Conservation (phyloP, 2,113 vertebrate genomes). For the Ailuropoda melanoleuca region DNA sequence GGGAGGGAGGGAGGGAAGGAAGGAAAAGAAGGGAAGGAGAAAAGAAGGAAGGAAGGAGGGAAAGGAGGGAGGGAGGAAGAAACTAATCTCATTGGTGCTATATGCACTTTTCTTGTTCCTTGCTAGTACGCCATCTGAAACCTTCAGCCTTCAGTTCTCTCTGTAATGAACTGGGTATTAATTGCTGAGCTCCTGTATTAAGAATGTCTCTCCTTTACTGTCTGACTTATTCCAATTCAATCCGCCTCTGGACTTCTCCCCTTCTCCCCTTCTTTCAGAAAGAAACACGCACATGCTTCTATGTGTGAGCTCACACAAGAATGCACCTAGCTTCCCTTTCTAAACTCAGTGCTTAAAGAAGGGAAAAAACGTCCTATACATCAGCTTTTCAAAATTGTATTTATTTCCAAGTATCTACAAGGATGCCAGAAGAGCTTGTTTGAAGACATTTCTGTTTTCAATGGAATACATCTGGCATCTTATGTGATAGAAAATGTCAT, state of each 20-base stretch:
- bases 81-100: neutral
- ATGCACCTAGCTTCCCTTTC: neutral
- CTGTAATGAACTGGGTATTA: neutral
- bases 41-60: too few species aligned
- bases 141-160: neutral
- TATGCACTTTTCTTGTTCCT: neutral
- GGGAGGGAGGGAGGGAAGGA: too few species aligned
- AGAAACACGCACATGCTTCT: neutral
- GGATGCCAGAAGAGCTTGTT: neutral
- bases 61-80: neutral
- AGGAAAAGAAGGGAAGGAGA: neutral
- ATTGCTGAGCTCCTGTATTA: neutral
- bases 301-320: neutral
- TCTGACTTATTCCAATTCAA: neutral
- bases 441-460: neutral
- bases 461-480: neutral
- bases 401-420: neutral
- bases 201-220: neutral
- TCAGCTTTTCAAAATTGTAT: neutral
- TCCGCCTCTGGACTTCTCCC: neutral
- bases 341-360: neutral
- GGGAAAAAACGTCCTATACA: neutral
- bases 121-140: neutral
- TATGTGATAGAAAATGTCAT: neutral
- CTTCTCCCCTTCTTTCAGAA: neutral